These are phyloP conservation scores for Sus scrofa DNA, from an alignment of 2,113 vertebrate genomes.

Conservation along the genomic window T2T-Sscrofa CM000824.6:84131501-84132000, in stretches of 20 bases:
- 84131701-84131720: neutral
- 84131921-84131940: neutral
- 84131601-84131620: neutral
- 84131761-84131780: neutral
- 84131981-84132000: neutral
- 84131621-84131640: neutral
- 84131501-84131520: neutral
- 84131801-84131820: neutral
- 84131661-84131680: neutral
- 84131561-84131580: neutral
- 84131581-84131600: neutral
- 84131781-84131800: neutral
- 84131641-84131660: neutral
- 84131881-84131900: constrained; percentile 5
- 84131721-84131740: neutral
- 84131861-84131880: neutral
- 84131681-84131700: neutral
- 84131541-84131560: neutral
- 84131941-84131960: neutral
- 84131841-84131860: neutral
- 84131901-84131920: neutral
- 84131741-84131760: neutral
- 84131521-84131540: neutral
- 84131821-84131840: neutral
- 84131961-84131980: neutral